A percentile compares a stretch with the other conserved stretches of the same genome.
These are phyloP conservation scores for Poicephalus meyeri DNA, from an alignment of 2,113 vertebrate species.

Conservation along the genomic window DNA sequence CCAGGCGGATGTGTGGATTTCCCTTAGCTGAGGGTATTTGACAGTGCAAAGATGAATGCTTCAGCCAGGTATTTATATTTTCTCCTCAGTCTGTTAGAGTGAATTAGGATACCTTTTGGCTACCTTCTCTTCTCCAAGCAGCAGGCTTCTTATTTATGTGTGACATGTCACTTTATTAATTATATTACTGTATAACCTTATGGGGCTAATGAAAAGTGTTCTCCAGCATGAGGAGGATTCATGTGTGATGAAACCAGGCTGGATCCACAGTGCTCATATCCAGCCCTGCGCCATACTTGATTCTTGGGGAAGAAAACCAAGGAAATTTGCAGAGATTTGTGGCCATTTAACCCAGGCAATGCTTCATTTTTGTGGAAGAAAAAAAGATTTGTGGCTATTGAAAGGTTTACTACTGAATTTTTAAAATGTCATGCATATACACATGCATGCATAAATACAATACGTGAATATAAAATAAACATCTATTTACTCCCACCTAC, in stretches of 20 bases:
- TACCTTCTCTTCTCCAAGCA: background rate
- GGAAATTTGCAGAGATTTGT: background rate
- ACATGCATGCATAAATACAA: background rate
- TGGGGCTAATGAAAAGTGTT: background rate
- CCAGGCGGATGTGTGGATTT: background rate
- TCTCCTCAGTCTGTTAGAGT: background rate
- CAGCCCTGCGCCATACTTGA: background rate
- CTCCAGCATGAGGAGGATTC: background rate
- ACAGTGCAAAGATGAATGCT: background rate
- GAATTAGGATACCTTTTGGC: background rate
- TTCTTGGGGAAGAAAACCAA: background rate
- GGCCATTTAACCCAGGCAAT: background rate
- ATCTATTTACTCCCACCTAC: background rate
- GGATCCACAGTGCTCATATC: background rate
- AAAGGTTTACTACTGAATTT: constrained; percentile 1
- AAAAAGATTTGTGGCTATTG: background rate
- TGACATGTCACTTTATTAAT: constrained; percentile 18
- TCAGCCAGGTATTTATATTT: constrained; percentile 13
- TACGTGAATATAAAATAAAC: background rate
- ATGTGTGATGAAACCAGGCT: accelerated
- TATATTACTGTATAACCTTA: background rate
- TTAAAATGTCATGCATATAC: background rate
- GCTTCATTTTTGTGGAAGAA: background rate
- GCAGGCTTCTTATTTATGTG: constrained; percentile 10
- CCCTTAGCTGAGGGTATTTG: background rate